Evolutionary conservation across 2,888 invertebrate genomes (phyloP), one percentile per base, ranked within the genome.

Genomic region (Melanotus villosus): DNA sequence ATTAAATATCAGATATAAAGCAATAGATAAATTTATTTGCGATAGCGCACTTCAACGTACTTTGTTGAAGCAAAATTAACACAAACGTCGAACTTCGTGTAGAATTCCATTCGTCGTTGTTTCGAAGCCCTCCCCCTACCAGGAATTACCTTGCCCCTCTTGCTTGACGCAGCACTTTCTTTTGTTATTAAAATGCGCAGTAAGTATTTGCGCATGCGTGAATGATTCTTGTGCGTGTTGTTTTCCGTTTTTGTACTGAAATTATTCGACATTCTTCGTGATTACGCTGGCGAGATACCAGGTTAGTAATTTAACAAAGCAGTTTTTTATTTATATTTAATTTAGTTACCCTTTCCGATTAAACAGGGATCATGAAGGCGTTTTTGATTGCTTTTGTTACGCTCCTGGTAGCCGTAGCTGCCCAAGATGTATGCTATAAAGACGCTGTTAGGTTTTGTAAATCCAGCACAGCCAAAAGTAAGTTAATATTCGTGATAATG

Each of bases 341-440:
- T 70, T 62, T 68, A 73, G 69, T 67, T 58, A 69, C 59, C 68
- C 69, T 74, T 76, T 41, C 58, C 73, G 70, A 65, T 65, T 59
- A 56, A 79, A 63, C 80, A 89, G 81, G 79, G 84, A 85, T 84
- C 84, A 92, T 92, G 92, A 91, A 90, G 87, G 79, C 84, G 73
- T 81, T 90, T 70, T 81, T 26, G 4, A 7, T 85, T 73, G 79
- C 88, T 76, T 81, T 90, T 67, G 83, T 87, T 77, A 84, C 88
- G 7, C 73, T 82, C 89, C 14, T 87, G 65, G 84, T 85, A 5
- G 86, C 75, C 23, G 74, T 73, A 23, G 78, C 79, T 21, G 75
- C 78, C 41, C 77, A 86, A 1, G 89, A 92, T 65, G 87, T 85
- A 62, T 93, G 93, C 84, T 91, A 90, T 81, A 86, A 86, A 26